Base-by-base conservation (phyloP, 53 echinoderm and acorn worm genomes). In the Antedon mediterranea region DNA sequence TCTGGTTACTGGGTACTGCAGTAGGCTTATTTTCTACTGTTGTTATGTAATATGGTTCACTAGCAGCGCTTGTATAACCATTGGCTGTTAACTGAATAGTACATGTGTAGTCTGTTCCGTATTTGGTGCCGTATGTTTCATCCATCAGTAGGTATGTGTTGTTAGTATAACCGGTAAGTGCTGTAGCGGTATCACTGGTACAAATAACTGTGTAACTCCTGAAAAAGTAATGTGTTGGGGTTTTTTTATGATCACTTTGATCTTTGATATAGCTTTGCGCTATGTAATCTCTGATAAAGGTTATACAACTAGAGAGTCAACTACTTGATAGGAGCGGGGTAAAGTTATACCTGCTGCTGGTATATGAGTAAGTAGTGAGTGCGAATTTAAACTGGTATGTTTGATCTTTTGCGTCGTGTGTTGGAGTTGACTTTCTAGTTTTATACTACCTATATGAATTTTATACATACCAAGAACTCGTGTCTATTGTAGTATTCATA, bases 151-250 rank as follows among this genome's bases (percentile, higher is more conserved):
- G 42, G 30, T 30, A 28, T n/a, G 73, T 81, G 6, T 31, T 32
- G 0, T 78, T 80, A 0, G 83, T 80, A 30, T 79, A 14, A 13
- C 78, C 82, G 0, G 28, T 43, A 71, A 93, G 73, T 23, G 80
- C 78, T 31, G 79, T 23, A 30, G 91, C 86, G 29, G 83, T 73
- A 2, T 80, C 75, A 73, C 88, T 86, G 43, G 88, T 89, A 76
- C 94, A 94, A 18, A 32, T 81, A 26, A 91, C 82, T 30, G 72
- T 75, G 77, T 87, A 94, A n/a, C 74, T 43, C 89, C 94, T 94
- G 80, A 26, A 31, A 31, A 31, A n/a, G n/a, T n/a, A n/a, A n/a
- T n/a, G n/a, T n/a, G n/a, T n/a, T n/a, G n/a, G n/a, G n/a, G n/a
- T n/a, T n/a, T n/a, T n/a, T n/a, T n/a, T n/a, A n/a, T n/a, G n/a